Evolutionary conservation across 2,888 invertebrate species (phyloP), one percentile per base, ranked within the genome.

Genomic region (Cephonodes hylas): DNA sequence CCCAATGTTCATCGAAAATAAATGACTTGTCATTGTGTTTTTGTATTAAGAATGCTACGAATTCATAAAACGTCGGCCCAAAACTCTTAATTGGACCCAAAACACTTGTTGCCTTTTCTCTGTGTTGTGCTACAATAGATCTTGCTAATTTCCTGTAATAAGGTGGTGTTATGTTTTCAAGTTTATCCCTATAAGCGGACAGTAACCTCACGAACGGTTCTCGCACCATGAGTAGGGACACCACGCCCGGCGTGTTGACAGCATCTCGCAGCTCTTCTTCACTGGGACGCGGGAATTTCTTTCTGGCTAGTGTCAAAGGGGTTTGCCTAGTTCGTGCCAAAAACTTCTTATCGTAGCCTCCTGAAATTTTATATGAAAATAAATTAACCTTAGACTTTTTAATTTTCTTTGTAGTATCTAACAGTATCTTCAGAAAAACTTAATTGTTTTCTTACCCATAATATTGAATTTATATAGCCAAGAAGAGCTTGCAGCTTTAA

Each of bases 391-490:
- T n/a, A n/a, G n/a, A n/a, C n/a, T n/a, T n/a, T n/a, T n/a, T n/a
- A n/a, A n/a, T n/a, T n/a, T n/a, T n/a, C n/a, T n/a, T n/a, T n/a
- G n/a, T n/a, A n/a, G n/a, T n/a, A n/a, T n/a, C 4, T 38, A 38
- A 1, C 13, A 5, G 38, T 18, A 25, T 25, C 15, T 10, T 2
- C 22, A 34, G 1, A 25, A 20, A 3, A 13, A 7, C 27, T 27
- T 27, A 27, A 48, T 3, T 25, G 27, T n/a, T 60, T 58, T 42
- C 71, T 70, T 79, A 88, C 96, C 96, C 64, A 96, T 91, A 75
- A 95, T 93, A 84, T 96, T 96, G 77, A 96, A 96, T 84, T 96
- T 96, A 83, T 96, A 95, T 88, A 96, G 93, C 96, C 96, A 96
- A 7, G 95, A 95, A n/a, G 96, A 96, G 72, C 96, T 96, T 23